A percentile compares a stretch with the other conserved stretches of the same genome.
Conservation (phyloP, 1,140 invertebrate genomes). For the Trichomalopsis sarcophagae region DNA sequence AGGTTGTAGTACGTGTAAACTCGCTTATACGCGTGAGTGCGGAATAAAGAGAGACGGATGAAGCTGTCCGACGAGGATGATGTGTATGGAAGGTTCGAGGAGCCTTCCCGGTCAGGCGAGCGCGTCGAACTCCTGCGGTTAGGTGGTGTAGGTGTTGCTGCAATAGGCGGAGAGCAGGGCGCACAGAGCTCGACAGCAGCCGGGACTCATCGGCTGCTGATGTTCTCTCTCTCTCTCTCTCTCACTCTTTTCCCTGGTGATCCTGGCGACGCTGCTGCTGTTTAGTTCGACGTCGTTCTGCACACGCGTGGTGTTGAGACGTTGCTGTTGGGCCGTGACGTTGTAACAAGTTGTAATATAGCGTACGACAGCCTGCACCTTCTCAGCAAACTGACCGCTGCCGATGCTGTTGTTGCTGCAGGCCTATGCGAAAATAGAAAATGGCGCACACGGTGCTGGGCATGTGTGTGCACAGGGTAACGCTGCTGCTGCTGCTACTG, state of each 20-base stretch:
- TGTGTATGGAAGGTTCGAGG: background rate
- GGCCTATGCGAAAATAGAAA: slow-evolving; percentile 75
- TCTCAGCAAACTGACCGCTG: background rate
- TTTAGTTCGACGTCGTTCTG: slow-evolving; percentile 43
- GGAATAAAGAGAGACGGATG: background rate
- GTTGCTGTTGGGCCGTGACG: slow-evolving; percentile 59
- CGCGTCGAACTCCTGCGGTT: background rate
- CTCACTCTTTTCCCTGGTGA: background rate
- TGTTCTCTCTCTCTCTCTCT: background rate
- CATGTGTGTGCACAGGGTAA: background rate
- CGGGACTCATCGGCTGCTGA: background rate
- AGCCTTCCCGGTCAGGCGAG: background rate
- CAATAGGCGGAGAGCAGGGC: background rate
- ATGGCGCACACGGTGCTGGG: slow-evolving; percentile 62
- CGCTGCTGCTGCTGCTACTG: background rate
- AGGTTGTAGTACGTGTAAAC: too few relatives aligned
- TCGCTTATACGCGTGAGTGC: background rate
- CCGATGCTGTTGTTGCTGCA: slow-evolving; percentile 38
- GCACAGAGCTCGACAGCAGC: background rate
- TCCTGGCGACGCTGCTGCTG: slow-evolving; percentile 23
- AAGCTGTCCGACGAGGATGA: background rate
- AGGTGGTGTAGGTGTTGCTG: background rate
- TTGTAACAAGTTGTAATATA: too few relatives aligned
- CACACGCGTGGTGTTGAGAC: slow-evolving; percentile 51
- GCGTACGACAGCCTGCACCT: background rate